These are phyloP conservation scores for Sarotherodon lohbergeri DNA, from an alignment of 2,113 vertebrate species.

Conservation along the genomic window DNA sequence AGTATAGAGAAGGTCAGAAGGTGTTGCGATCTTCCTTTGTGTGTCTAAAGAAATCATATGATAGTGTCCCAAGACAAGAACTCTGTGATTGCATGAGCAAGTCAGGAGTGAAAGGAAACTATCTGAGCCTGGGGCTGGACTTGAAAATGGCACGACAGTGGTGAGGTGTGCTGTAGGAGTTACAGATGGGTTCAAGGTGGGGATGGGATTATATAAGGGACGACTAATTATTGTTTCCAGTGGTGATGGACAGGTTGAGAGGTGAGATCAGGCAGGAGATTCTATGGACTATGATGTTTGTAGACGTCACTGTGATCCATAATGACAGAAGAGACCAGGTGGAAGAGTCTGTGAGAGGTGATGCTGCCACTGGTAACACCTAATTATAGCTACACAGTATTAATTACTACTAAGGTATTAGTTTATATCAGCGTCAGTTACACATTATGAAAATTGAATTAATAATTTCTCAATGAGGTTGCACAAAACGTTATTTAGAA, in stretches of 20 bases:
- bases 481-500: rapidly evolving
- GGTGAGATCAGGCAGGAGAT: too few relatives aligned
- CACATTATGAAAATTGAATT: neutral
- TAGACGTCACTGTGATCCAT: too few relatives aligned
- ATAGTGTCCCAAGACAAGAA: neutral
- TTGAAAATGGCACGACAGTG: rapidly evolving
- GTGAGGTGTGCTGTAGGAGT: rapidly evolving
- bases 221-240: too few relatives aligned
- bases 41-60: neutral
- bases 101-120: neutral
- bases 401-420: rapidly evolving
- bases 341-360: too few relatives aligned
- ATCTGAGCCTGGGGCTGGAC: neutral
- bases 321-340: too few relatives aligned
- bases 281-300: too few relatives aligned
- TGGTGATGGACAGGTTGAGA: too few relatives aligned
- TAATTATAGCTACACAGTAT: neutral
- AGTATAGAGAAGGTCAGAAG: neutral
- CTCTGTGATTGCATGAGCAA: neutral
- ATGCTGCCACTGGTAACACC: too few relatives aligned
- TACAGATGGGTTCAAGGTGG: neutral
- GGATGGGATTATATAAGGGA: too few relatives aligned
- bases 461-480: rapidly evolving
- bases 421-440: neutral
- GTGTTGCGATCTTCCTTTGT: neutral